Percentiles rank a stretch among this genome's conserved stretches.
phyloP scores from a whole-genome alignment of 2,888 invertebrate genomes.

The Elysia crispata region DNA sequence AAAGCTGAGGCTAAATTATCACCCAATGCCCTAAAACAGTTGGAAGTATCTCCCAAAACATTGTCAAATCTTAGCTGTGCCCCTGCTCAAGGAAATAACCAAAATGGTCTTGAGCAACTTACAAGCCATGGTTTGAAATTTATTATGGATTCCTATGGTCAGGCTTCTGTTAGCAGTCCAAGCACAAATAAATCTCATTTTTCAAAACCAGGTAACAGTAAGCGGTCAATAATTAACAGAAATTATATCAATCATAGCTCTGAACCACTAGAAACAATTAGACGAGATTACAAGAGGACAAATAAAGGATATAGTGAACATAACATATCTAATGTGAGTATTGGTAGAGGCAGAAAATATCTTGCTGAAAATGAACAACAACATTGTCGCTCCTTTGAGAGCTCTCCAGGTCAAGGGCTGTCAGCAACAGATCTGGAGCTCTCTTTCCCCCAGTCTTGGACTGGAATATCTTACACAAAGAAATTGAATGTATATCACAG shows the following conservation, averaged over 20 bases:
- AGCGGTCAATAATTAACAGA: too few relatives aligned
- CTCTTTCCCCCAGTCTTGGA: neutral
- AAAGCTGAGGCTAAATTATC: constrained; percentile 34
- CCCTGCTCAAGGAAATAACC: neutral
- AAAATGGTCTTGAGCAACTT: neutral
- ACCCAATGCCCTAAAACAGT: constrained; percentile 43
- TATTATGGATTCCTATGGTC: constrained; percentile 44
- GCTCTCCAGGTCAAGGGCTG: neutral
- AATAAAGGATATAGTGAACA: neutral
- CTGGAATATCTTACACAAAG: constrained; percentile 38
- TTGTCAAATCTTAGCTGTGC: neutral
- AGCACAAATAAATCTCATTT: neutral
- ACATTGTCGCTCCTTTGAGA: too few relatives aligned
- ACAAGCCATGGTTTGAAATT: constrained; percentile 37
- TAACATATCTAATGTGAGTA: neutral
- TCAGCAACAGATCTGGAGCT: neutral
- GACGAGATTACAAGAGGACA: neutral
- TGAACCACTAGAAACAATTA: neutral
- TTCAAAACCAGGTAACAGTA: too few relatives aligned
- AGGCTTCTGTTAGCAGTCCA: neutral
- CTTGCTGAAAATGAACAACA: too few relatives aligned
- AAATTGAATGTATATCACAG: constrained; percentile 42
- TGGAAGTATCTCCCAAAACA: constrained; percentile 9
- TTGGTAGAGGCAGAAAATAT: too few relatives aligned
- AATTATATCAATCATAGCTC: too few relatives aligned